phyloP scores from a whole-genome alignment of 2,113 vertebrate species.

The Alosa alosa region DNA sequence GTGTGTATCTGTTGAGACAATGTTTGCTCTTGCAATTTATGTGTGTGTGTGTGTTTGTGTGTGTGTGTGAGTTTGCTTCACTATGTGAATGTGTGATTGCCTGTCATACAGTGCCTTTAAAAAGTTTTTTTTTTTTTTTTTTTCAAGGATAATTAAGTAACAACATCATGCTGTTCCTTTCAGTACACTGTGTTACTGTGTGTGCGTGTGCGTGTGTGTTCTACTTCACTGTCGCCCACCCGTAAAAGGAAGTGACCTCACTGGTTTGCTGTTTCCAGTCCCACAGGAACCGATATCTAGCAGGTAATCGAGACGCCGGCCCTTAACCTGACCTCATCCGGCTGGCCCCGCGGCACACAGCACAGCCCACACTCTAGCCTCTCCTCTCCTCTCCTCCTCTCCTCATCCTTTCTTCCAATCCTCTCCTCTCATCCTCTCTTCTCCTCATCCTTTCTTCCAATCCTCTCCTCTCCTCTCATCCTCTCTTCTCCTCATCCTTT shows the following conservation, averaged over 20 bases:
- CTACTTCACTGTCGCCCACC: not conserved
- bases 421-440: not conserved
- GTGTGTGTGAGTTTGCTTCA: not conserved
- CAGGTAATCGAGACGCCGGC: not conserved
- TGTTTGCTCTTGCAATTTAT: too few species aligned
- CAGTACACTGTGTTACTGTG: not conserved
- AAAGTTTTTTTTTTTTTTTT: not conserved
- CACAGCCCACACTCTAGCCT: not conserved
- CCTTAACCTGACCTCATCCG: constrained; percentile 17
- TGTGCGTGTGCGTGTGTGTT: not conserved
- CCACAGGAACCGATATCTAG: not conserved
- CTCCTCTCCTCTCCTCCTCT: not conserved
- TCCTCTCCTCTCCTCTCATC: not conserved
- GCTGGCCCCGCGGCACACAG: not conserved
- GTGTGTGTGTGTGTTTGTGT: not conserved
- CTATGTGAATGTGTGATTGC: not conserved
- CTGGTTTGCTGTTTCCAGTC: not conserved
- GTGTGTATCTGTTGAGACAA: not conserved
- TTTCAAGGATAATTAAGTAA: not conserved
- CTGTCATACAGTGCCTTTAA: not conserved
- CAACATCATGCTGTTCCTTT: not conserved
- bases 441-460: not conserved
- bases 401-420: not conserved
- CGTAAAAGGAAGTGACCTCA: constrained; percentile 17
- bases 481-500: not conserved